Percentiles rank a stretch among this genome's conserved stretches.
Evolutionary conservation across 2,888 invertebrate genomes (phyloP).

Genomic region (Uloborus plumipes): DNA sequence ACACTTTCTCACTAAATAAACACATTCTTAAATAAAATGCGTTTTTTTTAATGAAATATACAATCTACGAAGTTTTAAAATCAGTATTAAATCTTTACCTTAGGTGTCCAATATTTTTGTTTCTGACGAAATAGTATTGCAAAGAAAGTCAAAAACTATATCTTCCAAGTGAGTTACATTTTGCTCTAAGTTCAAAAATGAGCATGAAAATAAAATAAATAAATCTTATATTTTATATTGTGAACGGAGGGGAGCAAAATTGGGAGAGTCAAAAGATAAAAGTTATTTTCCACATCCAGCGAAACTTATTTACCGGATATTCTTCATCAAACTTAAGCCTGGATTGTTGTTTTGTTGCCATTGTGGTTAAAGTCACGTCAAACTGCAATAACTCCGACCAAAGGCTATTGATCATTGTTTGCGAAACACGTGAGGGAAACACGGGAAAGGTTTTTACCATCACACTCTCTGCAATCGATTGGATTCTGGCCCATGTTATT

Average conservation of each 20-base stretch:
- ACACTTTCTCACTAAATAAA: no score
- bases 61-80: no score
- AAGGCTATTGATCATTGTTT: conserved; percentile 63
- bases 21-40: no score
- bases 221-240: no score
- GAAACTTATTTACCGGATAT: conserved; percentile 57
- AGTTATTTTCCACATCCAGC: conserved; percentile 41
- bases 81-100: no score
- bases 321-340: conserved; percentile 53
- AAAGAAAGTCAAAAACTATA: no score
- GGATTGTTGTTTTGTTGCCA: conserved; percentile 55
- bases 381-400: conserved; percentile 62
- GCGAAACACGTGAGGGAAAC: conserved; percentile 61
- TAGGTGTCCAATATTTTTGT: no score
- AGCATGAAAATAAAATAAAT: no score
- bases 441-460: conserved; percentile 49
- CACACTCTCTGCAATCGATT: conserved; percentile 51
- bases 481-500: conserved; percentile 34
- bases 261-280: conserved; percentile 25
- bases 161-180: no score
- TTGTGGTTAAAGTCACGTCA: conserved; percentile 64
- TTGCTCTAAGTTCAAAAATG: no score
- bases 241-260: background rate
- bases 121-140: no score
- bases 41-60: conserved; percentile 43